Base-by-base conservation (phyloP, 2,113 vertebrate genomes). In the Labeo catla region DNA sequence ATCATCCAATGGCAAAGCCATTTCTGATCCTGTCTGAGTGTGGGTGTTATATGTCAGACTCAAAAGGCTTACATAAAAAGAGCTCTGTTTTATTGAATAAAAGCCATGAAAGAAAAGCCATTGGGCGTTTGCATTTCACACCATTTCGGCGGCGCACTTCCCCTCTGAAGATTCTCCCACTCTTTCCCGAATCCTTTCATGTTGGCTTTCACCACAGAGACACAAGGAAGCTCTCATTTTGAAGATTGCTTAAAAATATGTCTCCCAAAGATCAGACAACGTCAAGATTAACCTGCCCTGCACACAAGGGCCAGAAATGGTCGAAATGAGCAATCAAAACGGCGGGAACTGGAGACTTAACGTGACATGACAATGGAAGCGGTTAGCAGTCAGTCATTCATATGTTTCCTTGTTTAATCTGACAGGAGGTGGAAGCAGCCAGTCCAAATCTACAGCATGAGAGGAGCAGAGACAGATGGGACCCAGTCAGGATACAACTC, bases 201-300 rank as follows among this genome's bases (percentile, higher is more conserved):
- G 89, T 85, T 89, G 88, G 50, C 90, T 92, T 93, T 92, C 87
- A 87, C 83, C 90, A 84, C 85, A 81, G 88, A 88, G 76, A 92
- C 88, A 88, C 74, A 76, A 36, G 70, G 61, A 85, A 72, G 23
- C 84, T 73, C 84, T 93, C 91, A 92, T 93, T 92, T 91, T 92
- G 91, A 92, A 91, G 87, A 92, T 93, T 91, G 87, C 93, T 94
- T 93, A 94, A 94, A 94, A 93, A 94, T 92, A 89, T 76, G 91
- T 90, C 92, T 94, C 89, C 91, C 91, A 65, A 88, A 94, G 94
- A 95, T 95, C 94, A 94, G 89, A 95, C 91, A 87, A 79, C 86
- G 92, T 93, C 91, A 93, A 83, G 87, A 90, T 90, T 89, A 81
- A 39, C 90, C 91, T 92, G 59, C 88, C 92, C 90, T 87, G 92